Evolutionary conservation across 2,797 vertebrate species (phyloP).

Genomic region (Lophotriccus pileatus): DNA sequence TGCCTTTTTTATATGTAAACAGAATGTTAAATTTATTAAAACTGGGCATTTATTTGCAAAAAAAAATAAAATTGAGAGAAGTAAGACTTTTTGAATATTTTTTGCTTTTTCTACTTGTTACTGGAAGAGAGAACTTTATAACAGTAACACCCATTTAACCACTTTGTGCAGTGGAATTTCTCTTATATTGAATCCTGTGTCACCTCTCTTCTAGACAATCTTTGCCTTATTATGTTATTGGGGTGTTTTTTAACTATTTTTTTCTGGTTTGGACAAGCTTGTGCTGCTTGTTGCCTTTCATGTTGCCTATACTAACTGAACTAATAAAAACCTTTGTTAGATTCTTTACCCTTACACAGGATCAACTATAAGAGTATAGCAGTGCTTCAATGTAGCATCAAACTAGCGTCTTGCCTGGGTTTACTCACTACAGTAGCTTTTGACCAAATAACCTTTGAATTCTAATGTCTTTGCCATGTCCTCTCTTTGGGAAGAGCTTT

Average conservation of each 20-base stretch:
- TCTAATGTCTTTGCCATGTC: neutral
- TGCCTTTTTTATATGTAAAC: neutral
- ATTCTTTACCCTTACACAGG: neutral
- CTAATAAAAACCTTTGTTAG: neutral
- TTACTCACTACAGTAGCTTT: neutral
- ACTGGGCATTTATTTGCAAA: neutral
- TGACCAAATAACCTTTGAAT: neutral
- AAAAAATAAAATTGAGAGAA: neutral
- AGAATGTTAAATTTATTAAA: neutral
- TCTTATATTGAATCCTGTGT: neutral
- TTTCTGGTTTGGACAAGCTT: neutral
- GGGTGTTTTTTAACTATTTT: neutral
- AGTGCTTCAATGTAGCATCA: neutral
- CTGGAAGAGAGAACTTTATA: neutral
- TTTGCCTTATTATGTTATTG: slow-evolving; percentile 2
- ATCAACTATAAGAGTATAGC: neutral
- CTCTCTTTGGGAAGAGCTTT: neutral
- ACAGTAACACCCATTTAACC: neutral
- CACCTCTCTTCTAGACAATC: slow-evolving; percentile 1
- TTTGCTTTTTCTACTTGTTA: slow-evolving; percentile 5
- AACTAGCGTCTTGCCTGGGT: neutral
- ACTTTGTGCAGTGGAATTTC: neutral
- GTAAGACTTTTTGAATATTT: neutral
- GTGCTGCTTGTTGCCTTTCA: neutral
- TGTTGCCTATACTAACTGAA: neutral